phyloP scores from a whole-genome alignment of 2,113 vertebrate genomes.

The Delphinapterus leucas region DNA sequence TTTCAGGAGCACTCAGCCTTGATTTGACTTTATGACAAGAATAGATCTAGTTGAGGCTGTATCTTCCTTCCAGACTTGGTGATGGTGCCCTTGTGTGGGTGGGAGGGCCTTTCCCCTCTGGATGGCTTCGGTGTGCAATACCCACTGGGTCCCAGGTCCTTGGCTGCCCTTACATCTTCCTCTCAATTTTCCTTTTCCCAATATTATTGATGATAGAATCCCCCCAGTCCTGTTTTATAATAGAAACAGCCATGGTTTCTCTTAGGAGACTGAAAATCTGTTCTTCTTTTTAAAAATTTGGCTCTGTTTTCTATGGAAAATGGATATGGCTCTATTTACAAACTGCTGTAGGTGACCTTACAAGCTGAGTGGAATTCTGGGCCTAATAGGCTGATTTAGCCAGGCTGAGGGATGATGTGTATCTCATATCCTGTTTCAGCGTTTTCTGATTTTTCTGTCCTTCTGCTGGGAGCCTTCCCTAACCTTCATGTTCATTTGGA shows the following conservation, averaged over 20 bases:
- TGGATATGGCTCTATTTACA: constrained; percentile 75
- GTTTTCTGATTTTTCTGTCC: constrained; percentile 35
- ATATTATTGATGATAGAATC: constrained; percentile 51
- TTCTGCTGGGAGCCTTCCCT: background rate
- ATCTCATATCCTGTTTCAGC: constrained; percentile 76
- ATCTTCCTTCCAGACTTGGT: background rate
- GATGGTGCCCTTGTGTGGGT: background rate
- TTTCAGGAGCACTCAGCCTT: background rate
- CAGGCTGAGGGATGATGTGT: constrained; percentile 74
- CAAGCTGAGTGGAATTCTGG: constrained; percentile 64
- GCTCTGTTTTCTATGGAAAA: constrained; percentile 76
- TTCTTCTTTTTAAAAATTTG: constrained; percentile 52
- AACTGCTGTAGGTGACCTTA: constrained; percentile 73
- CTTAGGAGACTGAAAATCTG: constrained; percentile 52
- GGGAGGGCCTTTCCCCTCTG: background rate
- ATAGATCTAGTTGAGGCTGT: too few species aligned
- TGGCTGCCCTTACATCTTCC: background rate
- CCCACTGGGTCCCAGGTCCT: background rate
- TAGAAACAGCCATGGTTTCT: constrained; percentile 68
- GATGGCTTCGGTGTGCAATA: fast-evolving
- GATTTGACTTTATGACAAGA: background rate
- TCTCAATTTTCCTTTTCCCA: background rate
- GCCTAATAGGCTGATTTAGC: constrained; percentile 36
- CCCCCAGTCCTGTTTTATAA: constrained; percentile 59
- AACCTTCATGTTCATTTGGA: background rate